Evolutionary conservation across 1,140 invertebrate species (phyloP).

Genomic region (Monomorium pharaonis): DNA sequence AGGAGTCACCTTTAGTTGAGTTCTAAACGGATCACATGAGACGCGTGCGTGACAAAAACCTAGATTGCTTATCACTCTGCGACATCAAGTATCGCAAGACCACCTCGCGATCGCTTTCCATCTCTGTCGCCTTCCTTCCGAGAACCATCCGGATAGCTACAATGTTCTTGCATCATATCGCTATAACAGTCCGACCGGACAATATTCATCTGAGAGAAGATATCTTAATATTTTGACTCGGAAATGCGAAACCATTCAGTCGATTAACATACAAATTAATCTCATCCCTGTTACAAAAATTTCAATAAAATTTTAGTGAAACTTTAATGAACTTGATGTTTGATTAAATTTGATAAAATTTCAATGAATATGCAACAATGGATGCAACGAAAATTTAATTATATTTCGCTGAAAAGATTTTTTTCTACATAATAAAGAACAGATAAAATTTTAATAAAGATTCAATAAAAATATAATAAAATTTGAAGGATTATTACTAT

Average conservation of each 20-base stretch:
- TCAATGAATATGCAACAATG: too few relatives aligned
- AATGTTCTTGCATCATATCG: conserved; percentile 19
- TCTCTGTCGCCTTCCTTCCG: conserved; percentile 54
- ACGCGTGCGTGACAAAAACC: conserved; percentile 71
- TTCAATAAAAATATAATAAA: too few relatives aligned
- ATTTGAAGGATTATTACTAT: too few relatives aligned
- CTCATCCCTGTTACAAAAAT: too few relatives aligned
- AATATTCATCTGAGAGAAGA: not conserved
- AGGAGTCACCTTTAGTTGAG: too few relatives aligned
- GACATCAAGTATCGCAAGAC: conserved; percentile 65
- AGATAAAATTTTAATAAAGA: too few relatives aligned
- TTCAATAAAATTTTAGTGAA: too few relatives aligned
- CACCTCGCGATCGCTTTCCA: not conserved
- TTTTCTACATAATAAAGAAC: too few relatives aligned
- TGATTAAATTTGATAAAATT: too few relatives aligned
- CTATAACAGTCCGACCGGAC: conserved; percentile 6
- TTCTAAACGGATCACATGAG: conserved; percentile 66
- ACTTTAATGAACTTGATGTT: too few relatives aligned
- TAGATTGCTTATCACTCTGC: conserved; percentile 61
- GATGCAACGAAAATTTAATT: too few relatives aligned
- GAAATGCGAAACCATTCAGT: not conserved
- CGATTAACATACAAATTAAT: not conserved
- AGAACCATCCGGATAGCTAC: conserved; percentile 47
- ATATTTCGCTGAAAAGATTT: too few relatives aligned
- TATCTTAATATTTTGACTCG: not conserved